Base-by-base conservation (phyloP, 2,797 vertebrate species). In the Etheostoma nigrum region DNA sequence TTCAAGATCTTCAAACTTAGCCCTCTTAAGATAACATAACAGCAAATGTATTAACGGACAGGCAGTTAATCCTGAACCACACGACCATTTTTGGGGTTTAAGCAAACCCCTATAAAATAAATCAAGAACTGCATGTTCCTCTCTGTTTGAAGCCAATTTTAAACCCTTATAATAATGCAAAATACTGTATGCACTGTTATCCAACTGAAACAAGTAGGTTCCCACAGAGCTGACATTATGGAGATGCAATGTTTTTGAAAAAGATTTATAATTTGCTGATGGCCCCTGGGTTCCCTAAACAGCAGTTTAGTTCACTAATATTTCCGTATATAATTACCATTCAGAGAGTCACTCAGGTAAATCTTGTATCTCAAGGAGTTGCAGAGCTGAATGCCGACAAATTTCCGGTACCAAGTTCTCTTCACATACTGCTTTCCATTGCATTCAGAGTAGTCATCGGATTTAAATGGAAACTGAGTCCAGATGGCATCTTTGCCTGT, bases 351-450 rank as follows among this genome's bases (percentile, higher is more conserved):
- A 10, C 98, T 99, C 91, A 99, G 94, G 87, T 99, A 99, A 94
- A 99, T 99, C 93, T 99, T 98, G 90, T 99, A 99, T 96, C 98
- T 96, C 81, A 99, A 93, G 1, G 98, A 99, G 92, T 99, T 99
- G 90, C 98, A 99, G 45, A 99, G 94, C 90, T 99, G 97, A 84
- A 99, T 98, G 15, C 98, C 98, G 36, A 99, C 98, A 84, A 99
- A 99, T 87, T 99, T 99, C 78, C 99, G 96, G 89, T 99, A 99
- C 98, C 98, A 99, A 0, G 98, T 99, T 79, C 98, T 96, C 92
- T 99, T 99, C 64, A 99, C 96, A 0, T 92, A 99, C 86, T 96
- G 96, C 79, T 95, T 97, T 70, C 98, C 98, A 21, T 91, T 97
- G 91, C 98, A 99, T 90, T 99, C 98, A 3, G 98, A 98, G 82